Evolutionary conservation across 2,113 vertebrate species (phyloP), one percentile per base, ranked within the genome.

Genomic region (Brachypodius melanocephalos): DNA sequence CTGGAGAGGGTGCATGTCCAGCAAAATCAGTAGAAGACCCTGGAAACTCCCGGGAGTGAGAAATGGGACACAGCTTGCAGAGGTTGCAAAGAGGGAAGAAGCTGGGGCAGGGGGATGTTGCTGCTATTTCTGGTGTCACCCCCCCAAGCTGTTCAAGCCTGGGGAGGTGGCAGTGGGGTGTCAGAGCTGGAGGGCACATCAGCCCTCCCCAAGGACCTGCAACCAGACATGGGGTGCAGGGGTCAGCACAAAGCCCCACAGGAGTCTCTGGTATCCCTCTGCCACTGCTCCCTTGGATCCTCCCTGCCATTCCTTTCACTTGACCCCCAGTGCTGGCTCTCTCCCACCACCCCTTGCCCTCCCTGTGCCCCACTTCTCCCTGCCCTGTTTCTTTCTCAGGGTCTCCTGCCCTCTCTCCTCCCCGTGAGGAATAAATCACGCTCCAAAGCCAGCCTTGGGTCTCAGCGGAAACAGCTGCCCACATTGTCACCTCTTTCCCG

Each of bases 1-100:
- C 25, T 0, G 0, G 36, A 26, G 11, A 0, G 9, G 43, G n/a
- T 48, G 8, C 2, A 1, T 0, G 0, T 61, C 36, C 79, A 43
- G 42, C 14, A 65, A 26, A 58, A 58, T 24, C 34, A 61, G 25
- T 4, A 63, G 46, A 40, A 82, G 38, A 45, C 19, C 43, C 66
- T 12, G 0, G 19, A 87, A 77, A n/a, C 2, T 5, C 17, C 20
- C 1, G 1, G 34, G 61, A 45, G 8, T 3, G 43, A n/a, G 34
- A 55, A 49, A 15, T 20, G 51, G 40, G 15, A 10, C 32, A 38
- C 13, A 42, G 38, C 5, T 32, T 43, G 22, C 34, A 22, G 51
- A 51, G 26, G 3, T 8, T 80, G 67, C 85, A 32, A 17, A 58
- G 43, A 80, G 14, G 18, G 54, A 61, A 87, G 69, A 51, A 29